Evolutionary conservation across 2,888 invertebrate species (phyloP).

Genomic region (Callyntrura guangdongensis): DNA sequence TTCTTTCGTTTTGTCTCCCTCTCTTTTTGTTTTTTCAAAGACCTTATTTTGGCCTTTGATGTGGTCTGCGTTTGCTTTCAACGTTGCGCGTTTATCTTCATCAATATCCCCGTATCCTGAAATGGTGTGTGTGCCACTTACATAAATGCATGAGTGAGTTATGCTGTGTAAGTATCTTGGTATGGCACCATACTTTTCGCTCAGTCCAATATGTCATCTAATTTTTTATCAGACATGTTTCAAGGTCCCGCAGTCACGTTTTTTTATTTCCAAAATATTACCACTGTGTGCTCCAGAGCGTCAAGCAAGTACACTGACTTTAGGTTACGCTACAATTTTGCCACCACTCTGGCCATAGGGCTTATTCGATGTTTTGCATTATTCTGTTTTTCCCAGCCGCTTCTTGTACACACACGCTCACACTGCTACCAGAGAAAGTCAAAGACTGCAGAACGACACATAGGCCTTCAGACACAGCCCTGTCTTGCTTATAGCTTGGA

Average conservation of each 20-base stretch:
- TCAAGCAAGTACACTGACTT: neutral
- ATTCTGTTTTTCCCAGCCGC: neutral
- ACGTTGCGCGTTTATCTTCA: slow-evolving; percentile 21
- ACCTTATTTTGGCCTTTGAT: neutral
- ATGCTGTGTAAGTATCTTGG: neutral
- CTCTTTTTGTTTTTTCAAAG: neutral
- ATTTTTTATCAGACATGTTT: slow-evolving; percentile 14
- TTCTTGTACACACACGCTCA: too few relatives aligned
- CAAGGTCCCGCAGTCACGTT: slow-evolving; percentile 11
- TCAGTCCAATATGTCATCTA: slow-evolving; percentile 7
- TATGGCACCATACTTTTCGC: neutral
- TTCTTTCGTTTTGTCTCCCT: neutral
- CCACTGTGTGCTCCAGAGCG: neutral
- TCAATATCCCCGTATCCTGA: neutral
- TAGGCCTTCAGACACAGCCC: too few relatives aligned
- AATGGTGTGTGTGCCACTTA: neutral
- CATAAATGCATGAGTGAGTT: slow-evolving; percentile 40
- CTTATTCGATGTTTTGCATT: neutral
- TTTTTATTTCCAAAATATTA: neutral
- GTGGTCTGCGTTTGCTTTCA: slow-evolving; percentile 34
- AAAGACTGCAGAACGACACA: too few relatives aligned
- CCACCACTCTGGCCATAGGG: neutral
- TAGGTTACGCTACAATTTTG: too few relatives aligned
- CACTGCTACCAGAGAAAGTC: too few relatives aligned
- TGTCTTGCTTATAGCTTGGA: neutral